phyloP scores from a whole-genome alignment of 1,140 invertebrate genomes.

The Leptinotarsa defecta region DNA sequence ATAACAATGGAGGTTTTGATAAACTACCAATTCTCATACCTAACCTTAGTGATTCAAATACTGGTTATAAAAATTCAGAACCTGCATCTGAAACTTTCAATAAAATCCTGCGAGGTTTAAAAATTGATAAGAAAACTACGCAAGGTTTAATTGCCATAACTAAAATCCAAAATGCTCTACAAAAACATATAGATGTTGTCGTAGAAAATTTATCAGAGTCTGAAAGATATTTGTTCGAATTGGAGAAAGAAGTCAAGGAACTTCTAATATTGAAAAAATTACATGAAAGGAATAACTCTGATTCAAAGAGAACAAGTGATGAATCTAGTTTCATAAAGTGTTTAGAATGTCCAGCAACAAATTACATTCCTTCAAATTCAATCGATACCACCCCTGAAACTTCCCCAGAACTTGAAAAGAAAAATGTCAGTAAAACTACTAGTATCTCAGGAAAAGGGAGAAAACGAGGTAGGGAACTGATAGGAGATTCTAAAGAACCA shows the following conservation, averaged over 20 bases:
- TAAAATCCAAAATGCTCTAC: constrained; percentile 47
- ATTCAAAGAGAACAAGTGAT: not conserved
- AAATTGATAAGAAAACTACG: constrained; percentile 38
- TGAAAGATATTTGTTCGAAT: constrained; percentile 43
- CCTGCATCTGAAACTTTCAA: constrained; percentile 39
- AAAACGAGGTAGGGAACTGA: not conserved
- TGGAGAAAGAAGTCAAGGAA: constrained; percentile 43
- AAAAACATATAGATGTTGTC: constrained; percentile 42
- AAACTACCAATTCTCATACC: constrained; percentile 46
- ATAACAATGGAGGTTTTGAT: constrained; percentile 40
- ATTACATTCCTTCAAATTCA: not conserved
- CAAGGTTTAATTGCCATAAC: constrained; percentile 43
- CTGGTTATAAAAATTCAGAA: constrained; percentile 46
- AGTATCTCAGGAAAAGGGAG: not conserved
- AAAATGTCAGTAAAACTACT: not conserved
- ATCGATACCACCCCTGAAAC: not conserved
- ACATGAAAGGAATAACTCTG: not conserved
- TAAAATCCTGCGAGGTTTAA: constrained; percentile 41
- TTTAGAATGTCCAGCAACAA: not conserved
- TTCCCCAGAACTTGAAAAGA: constrained; percentile 6
- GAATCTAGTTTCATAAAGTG: not conserved
- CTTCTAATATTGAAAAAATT: not conserved
- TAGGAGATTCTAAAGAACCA: not conserved
- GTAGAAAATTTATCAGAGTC: constrained; percentile 39
- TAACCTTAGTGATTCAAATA: constrained; percentile 49